Evolutionary conservation across 2,888 invertebrate genomes (phyloP).

Genomic region (Acrobeloides nanus): DNA sequence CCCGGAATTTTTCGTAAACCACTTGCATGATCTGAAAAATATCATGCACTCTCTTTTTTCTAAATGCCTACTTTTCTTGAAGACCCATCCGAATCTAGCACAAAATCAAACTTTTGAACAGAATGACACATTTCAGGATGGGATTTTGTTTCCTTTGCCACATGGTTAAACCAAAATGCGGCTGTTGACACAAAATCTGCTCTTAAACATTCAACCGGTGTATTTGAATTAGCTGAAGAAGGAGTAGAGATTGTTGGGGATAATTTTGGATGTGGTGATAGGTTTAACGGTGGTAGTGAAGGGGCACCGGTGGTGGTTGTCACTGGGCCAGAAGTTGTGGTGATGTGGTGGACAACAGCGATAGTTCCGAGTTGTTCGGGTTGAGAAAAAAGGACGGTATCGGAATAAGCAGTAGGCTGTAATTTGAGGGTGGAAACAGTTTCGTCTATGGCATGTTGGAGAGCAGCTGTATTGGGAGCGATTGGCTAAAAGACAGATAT

Average conservation of each 20-base stretch:
- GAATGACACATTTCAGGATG: constrained; percentile 19
- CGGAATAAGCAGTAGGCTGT: constrained; percentile 2
- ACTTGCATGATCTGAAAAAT: constrained; percentile 15
- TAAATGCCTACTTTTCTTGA: constrained; percentile 11
- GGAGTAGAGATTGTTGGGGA: constrained; percentile 1
- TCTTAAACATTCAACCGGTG: constrained; percentile 13
- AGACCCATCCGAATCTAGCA: constrained; percentile 20
- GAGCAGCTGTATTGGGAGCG: constrained; percentile 1
- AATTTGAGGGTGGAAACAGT: constrained; percentile 2
- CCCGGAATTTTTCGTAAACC: constrained; percentile 9
- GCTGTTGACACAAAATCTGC: constrained; percentile 19
- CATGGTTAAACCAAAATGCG: constrained; percentile 22
- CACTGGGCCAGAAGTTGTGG: background rate
- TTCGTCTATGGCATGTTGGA: constrained; percentile 1
- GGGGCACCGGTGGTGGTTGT: background rate
- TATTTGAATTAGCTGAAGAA: constrained; percentile 4
- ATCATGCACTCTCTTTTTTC: background rate
- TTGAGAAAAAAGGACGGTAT: constrained; percentile 2
- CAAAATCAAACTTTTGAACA: constrained; percentile 17
- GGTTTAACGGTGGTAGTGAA: constrained; percentile 2
- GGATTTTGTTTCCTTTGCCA: constrained; percentile 11
- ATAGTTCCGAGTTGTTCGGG: background rate
- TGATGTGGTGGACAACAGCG: background rate
- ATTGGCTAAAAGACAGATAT: too few relatives aligned
- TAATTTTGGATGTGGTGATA: background rate